phyloP scores from a whole-genome alignment of 2,797 vertebrate genomes.

The Enteromius anoplus region DNA sequence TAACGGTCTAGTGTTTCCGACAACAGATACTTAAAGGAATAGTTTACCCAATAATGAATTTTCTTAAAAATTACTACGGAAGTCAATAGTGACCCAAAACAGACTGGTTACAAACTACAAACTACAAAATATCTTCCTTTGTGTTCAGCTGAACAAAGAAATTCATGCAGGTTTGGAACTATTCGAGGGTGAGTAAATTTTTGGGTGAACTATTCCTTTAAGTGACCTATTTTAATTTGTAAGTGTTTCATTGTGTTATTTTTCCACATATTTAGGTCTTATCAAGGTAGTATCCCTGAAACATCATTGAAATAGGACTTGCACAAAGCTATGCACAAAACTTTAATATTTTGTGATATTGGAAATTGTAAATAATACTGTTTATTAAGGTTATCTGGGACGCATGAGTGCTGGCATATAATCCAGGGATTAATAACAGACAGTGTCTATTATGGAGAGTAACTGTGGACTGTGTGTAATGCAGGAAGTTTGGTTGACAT shows the following conservation, averaged over 20 bases:
- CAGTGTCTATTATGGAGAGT: not conserved
- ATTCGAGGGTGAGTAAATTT: too few relatives aligned
- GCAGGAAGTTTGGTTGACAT: constrained; percentile 6
- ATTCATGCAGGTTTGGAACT: too few relatives aligned
- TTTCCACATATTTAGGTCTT: not conserved
- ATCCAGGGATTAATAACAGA: not conserved
- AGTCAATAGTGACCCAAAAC: too few relatives aligned
- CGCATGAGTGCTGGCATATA: not conserved
- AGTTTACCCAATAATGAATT: too few relatives aligned
- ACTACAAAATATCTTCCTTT: too few relatives aligned
- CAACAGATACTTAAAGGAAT: too few relatives aligned
- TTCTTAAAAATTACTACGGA: too few relatives aligned
- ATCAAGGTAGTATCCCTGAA: not conserved
- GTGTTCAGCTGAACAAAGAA: too few relatives aligned
- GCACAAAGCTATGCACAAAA: not conserved
- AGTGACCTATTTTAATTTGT: not conserved
- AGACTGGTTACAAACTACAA: too few relatives aligned
- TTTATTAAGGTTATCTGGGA: not conserved
- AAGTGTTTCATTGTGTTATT: not conserved
- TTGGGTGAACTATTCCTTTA: too few relatives aligned
- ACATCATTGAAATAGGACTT: not conserved
- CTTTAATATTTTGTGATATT: not conserved
- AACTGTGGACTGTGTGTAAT: not conserved
- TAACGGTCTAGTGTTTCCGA: too few relatives aligned
- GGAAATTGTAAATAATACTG: not conserved